Percentiles rank a stretch among this genome's conserved stretches.
These are phyloP conservation scores for Drosophila melanica DNA, from an alignment of 1,140 invertebrate species.

Conservation along the genomic window DNA sequence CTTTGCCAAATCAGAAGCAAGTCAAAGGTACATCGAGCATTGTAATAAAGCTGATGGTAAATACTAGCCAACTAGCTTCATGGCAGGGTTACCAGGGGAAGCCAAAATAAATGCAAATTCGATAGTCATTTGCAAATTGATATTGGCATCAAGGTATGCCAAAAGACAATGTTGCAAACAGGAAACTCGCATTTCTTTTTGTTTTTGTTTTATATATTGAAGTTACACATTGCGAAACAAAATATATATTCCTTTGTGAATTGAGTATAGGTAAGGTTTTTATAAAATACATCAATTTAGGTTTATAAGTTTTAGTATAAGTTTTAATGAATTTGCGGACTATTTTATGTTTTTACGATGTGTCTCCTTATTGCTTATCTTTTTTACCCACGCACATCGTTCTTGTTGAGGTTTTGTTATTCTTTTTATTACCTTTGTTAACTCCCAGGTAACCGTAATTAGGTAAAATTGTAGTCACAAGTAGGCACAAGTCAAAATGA, in stretches of 20 bases:
- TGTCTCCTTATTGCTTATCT: no score
- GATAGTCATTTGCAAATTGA: slow-evolving; percentile 72
- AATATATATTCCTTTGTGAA: not conserved
- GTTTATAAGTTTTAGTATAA: no score
- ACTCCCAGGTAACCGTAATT: no score
- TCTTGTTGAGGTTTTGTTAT: no score
- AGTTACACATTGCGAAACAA: not conserved
- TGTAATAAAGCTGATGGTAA: slow-evolving; percentile 46
- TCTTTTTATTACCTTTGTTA: no score
- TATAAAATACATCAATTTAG: not conserved
- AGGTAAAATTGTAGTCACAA: no score
- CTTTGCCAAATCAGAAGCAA: slow-evolving; percentile 71
- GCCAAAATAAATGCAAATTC: slow-evolving; percentile 65
- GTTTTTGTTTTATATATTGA: not conserved
- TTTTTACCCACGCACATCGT: no score
- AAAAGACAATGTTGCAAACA: not conserved
- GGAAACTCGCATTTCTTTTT: not conserved
- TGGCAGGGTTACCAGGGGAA: not conserved
- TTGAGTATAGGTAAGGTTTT: not conserved
- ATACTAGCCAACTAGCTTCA: slow-evolving; percentile 39
- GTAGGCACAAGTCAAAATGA: no score
- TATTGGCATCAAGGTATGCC: slow-evolving; percentile 54
- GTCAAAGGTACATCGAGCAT: slow-evolving; percentile 69
- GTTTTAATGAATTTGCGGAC: no score
- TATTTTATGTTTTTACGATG: no score